A percentile compares a stretch with the other conserved stretches of the same genome.
Conservation (phyloP, 2,113 vertebrate species). For the Poecile atricapillus region DNA sequence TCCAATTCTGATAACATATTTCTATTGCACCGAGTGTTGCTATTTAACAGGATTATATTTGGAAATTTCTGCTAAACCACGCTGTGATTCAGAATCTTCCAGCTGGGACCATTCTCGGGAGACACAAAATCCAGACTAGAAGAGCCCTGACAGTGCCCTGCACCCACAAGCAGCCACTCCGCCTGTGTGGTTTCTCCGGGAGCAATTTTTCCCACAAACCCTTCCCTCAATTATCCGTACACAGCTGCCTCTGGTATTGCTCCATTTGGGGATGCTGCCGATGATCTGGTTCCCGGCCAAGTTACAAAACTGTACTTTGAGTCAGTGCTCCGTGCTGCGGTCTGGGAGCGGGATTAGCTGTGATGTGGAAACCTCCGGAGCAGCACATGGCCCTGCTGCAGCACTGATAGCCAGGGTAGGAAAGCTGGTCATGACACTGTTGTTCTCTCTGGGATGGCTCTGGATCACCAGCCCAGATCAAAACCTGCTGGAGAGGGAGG, state of each 20-base stretch:
- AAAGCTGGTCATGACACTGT: rapidly evolving
- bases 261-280: neutral
- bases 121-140: neutral
- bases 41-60: neutral
- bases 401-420: neutral
- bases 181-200: neutral
- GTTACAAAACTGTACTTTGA: conserved; percentile 36
- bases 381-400: neutral
- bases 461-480: neutral
- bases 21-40: neutral
- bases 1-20: neutral
- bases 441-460: neutral
- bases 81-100: neutral
- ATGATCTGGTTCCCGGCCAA: conserved; percentile 19
- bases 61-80: neutral
- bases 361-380: neutral
- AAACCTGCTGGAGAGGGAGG: neutral
- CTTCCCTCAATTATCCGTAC: neutral
- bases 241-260: conserved; percentile 42
- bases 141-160: neutral
- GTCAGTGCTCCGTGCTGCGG: neutral
- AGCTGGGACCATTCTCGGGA: neutral
- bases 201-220: conserved; percentile 43
- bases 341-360: neutral
- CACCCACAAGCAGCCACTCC: neutral